phyloP scores from a whole-genome alignment of 2,888 invertebrate genomes.

The Pterobdella sp. region DNA sequence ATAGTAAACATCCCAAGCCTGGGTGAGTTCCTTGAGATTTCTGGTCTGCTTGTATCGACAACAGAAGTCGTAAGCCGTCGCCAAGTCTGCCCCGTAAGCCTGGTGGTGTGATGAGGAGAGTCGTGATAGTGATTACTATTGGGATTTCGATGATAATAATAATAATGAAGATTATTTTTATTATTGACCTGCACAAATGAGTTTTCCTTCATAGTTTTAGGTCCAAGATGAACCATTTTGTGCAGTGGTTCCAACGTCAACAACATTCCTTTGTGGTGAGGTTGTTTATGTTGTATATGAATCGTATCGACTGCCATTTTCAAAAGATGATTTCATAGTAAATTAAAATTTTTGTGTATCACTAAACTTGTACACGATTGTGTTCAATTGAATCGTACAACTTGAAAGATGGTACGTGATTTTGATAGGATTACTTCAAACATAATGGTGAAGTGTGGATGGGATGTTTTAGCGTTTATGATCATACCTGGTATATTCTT shows the following conservation, averaged over 20 bases:
- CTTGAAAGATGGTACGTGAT: too few relatives aligned
- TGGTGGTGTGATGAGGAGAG: conserved; percentile 40
- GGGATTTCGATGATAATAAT: neutral
- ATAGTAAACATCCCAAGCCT: conserved; percentile 98
- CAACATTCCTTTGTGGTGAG: conserved; percentile 65
- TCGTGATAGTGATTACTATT: neutral
- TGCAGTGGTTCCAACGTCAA: conserved; percentile 88
- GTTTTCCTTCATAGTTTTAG: conserved; percentile 89
- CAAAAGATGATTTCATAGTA: too few relatives aligned
- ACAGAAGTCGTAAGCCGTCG: conserved; percentile 92
- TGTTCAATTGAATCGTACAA: too few relatives aligned
- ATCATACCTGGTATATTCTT: conserved; percentile 15
- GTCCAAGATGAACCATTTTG: conserved; percentile 82
- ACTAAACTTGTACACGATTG: too few relatives aligned
- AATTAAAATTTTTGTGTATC: too few relatives aligned
- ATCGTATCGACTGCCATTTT: too few relatives aligned
- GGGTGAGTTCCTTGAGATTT: conserved; percentile 82
- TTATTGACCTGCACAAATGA: conserved; percentile 72
- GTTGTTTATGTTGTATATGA: conserved; percentile 2
- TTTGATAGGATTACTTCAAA: too few relatives aligned
- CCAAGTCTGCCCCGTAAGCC: conserved; percentile 86
- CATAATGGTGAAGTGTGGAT: too few relatives aligned
- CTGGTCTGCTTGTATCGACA: conserved; percentile 75
- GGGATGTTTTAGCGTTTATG: too few relatives aligned
- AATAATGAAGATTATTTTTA: neutral